Base-by-base conservation (phyloP, 2,113 vertebrate species). In the Noctilio leporinus region DNA sequence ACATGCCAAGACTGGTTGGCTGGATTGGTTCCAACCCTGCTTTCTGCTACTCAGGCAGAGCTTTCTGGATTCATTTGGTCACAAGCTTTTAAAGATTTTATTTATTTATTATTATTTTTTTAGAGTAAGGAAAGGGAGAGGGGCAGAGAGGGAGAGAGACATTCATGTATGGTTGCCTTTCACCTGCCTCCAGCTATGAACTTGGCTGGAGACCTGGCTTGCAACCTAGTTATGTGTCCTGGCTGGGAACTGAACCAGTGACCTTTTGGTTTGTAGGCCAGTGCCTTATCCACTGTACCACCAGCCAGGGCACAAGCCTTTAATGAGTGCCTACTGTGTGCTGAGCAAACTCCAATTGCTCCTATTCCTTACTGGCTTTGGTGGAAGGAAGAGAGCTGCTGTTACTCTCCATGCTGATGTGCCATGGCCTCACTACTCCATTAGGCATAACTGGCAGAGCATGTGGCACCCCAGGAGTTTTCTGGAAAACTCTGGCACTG, bases 371-470 rank as follows among this genome's bases (percentile, higher is more conserved):
- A 7, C 1, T 11, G 26, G 33, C 64, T 62, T 17, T 55, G 17
- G 15, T 2, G 45, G 47, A 26, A 47, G 28, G 17, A 22, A 35
- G 45, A 9, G 10, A 0, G 3, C 26, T 33, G 2, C 51, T 5
- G 4, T 4, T 20, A 2, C 4, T 51, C 20, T n/a, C 9, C 1
- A 1, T 2, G 24, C 38, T 28, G 40, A 35, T 1, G 33, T 26
- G 9, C 26, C 4, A 17, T 8, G 4, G 22, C 3, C 87, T 33
- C 45, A 10, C 33, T 30, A 7, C 30, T 47, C 69, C 28, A 7
- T 16, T 0, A 1, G 47, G 15, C 28, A 24, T 53, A 0, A 15
- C 6, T 30, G 4, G 65, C 7, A 49, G 30, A 47, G 33, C 7
- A 3, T 33, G 38, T 14, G 15, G 24, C 10, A 19, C 5, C 17